phyloP scores from a whole-genome alignment of 2,113 vertebrate species.

The Poicephalus gulielmi region DNA sequence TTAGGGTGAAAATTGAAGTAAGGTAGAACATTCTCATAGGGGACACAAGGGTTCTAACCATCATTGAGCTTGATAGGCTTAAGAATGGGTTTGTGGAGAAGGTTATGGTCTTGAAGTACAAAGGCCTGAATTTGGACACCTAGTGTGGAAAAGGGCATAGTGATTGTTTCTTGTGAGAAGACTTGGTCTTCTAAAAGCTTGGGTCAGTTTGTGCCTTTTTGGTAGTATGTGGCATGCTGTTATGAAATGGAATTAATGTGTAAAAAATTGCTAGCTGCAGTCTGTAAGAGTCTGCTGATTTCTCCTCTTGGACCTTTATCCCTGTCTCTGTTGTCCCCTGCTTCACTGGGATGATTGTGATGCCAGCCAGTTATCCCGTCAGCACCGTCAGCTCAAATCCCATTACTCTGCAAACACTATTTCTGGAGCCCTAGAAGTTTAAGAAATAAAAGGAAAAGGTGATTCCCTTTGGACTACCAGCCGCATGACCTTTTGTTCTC shows the following conservation, averaged over 20 bases:
- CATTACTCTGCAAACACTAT: neutral
- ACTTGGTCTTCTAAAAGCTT: neutral
- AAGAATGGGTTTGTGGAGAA: neutral
- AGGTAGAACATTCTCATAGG: neutral
- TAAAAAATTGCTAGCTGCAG: neutral
- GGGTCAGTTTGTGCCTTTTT: neutral
- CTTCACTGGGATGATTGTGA: neutral
- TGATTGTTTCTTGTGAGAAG: neutral
- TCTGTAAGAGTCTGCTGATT: neutral
- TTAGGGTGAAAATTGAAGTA: neutral
- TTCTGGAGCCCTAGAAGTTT: conserved; percentile 8
- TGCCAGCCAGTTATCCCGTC: neutral
- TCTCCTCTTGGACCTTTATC: neutral
- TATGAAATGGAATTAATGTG: neutral
- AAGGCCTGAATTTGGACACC: neutral
- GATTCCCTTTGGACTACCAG: conserved; percentile 1
- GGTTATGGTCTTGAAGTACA: neutral
- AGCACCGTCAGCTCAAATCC: conserved; percentile 12
- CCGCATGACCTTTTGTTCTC: conserved; percentile 9
- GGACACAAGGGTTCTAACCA: neutral
- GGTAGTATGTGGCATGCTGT: neutral
- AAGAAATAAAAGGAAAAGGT: neutral
- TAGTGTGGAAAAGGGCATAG: neutral
- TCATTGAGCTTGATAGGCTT: neutral
- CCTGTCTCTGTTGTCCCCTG: neutral